Evolutionary conservation across 2,888 invertebrate species (phyloP), one percentile per base, ranked within the genome.

Genomic region (Drosophila prostipennis): DNA sequence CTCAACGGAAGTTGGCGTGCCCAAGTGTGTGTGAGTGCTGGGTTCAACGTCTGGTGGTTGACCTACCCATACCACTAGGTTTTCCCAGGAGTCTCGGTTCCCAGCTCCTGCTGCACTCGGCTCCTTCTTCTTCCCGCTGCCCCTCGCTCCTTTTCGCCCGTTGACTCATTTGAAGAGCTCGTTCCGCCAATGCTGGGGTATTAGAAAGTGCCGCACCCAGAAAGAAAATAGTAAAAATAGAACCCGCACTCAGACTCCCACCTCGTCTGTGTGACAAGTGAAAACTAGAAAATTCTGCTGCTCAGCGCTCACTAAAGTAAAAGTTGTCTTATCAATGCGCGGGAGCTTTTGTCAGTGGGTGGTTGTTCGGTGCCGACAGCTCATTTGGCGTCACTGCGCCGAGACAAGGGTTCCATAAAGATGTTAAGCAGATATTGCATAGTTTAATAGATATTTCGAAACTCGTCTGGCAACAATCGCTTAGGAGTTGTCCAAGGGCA

Each of bases 11-110:
- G 80, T 73, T 76, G 48, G 23, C 16, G 19, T 55, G 52, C 29
- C 32, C 39, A 14, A 14, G 19, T 45, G 29, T 49, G 54, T 58
- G 60, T 73, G 64, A 55, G 71, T 71, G 64, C 60, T 76, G 89
- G 86, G 89, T 89, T 89, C 89, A 89, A 89, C 84, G 89, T 85
- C 89, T 89, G 89, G 89, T 88, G 89, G 89, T 89, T 89, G 89
- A 89, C 89, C 89, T 89, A 89, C 89, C 89, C 89, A 88, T 77
- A 80, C 89, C 78, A 71, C 59, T 19, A 60, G 64, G 67, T 72
- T 87, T 81, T 75, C 43, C 55, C 54, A 36, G 43, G 36, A 64
- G 51, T 32, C 43, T 57, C 40, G 61, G 40, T 48, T 48, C 61
- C 42, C 57, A 34, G 61, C 48, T 48, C 61, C 81, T 70, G 63